These are phyloP conservation scores for Halisarca cf. caerulea DNA, from an alignment of 37 sponge, comb jelly and placozoan genomes.

Conservation along the genomic window DNA sequence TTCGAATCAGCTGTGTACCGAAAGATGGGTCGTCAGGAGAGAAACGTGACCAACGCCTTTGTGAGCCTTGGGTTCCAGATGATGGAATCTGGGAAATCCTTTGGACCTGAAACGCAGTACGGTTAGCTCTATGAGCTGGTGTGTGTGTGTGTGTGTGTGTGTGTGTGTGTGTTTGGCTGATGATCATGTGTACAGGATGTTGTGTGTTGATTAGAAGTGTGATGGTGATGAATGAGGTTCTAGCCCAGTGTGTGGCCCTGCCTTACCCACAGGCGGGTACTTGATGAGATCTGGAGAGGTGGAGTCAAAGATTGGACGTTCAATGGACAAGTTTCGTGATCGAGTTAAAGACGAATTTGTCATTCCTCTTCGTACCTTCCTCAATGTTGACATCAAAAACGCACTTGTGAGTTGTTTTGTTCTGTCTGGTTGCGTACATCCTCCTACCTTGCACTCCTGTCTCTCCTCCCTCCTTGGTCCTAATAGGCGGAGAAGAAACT, in stretches of 20 bases:
- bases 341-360: conserved; percentile 38
- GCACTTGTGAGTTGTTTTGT: conserved; percentile 56
- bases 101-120: conserved; percentile 71
- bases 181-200: neutral
- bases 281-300: conserved; percentile 62
- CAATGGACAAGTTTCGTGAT: conserved; percentile 37
- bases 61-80: conserved; percentile 47
- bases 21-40: conserved; percentile 44
- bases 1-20: conserved; percentile 44
- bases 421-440: neutral
- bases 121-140: conserved; percentile 36
- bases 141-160: neutral
- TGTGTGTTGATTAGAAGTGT: neutral
- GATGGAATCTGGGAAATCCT: conserved; percentile 25
- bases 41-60: conserved; percentile 25
- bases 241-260: neutral
- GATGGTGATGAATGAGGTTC: neutral
- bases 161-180: neutral
- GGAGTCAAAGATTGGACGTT: conserved; percentile 57
- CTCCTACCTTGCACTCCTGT: neutral
- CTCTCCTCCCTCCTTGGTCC: neutral
- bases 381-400: conserved; percentile 72
- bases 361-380: conserved; percentile 73
- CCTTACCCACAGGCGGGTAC: conserved; percentile 53
- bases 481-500: conserved; percentile 55